Evolutionary conservation across 2,113 vertebrate genomes (phyloP), one percentile per base, ranked within the genome.

Genomic region (Euleptes europaea): DNA sequence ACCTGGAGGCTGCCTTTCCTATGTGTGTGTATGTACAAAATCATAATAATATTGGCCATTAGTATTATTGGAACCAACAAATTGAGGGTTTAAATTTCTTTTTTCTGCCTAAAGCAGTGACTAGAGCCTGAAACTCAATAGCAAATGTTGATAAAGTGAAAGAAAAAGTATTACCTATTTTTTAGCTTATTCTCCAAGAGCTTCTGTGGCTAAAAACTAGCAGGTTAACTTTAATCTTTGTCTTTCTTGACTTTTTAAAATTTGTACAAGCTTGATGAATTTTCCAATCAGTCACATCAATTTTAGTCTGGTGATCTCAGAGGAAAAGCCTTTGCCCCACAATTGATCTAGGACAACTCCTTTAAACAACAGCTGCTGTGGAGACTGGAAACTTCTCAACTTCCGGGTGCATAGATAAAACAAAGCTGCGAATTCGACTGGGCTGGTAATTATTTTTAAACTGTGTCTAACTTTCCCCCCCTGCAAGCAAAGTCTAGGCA

Each of bases 311-410:
- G 69, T 93, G 94, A 93, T 47, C 92, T 94, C 88, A 91, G 90
- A 42, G 90, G 82, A 88, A 84, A 38, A 89, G 57, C 84, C 71
- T 78, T 44, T 49, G 31, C 78, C 60, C 79, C 67, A 84, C 94
- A 96, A 91, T 89, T 91, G 94, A 93, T 83, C 67, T 15, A 3
- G 0, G 0, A 91, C 95, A 96, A 90, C 94, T 96, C 96, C 83
- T 91, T 84, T 60, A 31, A 91, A 77, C 86, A 94, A 88, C 96
- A 97, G 95, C 93, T 97, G 96, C 78, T 47, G 51, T 4, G 49
- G 86, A 28, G 86, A 82, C 2, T 78, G 89, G 92, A 90, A 94
- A 90, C 82, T 51, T 85, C 91, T 86, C 84, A 85, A 86, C 90
- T 88, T 89, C 89, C 84, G 66, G 33, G 5, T 80, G 78, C 1